Conservation (phyloP, 2,797 vertebrate genomes). For the Phoxinus dragarum region DNA sequence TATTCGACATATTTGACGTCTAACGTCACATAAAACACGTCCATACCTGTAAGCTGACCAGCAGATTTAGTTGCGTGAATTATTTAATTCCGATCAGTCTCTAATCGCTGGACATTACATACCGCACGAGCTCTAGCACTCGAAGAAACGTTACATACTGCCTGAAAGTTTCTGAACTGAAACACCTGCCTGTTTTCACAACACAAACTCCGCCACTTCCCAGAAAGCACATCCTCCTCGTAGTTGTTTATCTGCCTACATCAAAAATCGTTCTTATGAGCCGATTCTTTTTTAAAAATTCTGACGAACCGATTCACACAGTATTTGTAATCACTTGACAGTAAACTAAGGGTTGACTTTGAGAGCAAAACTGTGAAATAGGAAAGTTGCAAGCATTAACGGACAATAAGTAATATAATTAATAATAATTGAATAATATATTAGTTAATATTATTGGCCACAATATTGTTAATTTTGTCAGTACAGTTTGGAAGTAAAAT, state of each 20-base stretch:
- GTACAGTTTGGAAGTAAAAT: neutral
- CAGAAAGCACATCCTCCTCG: constrained; percentile 4
- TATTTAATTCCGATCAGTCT: neutral
- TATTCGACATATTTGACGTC: neutral
- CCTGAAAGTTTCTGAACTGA: neutral
- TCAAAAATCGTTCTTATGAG: neutral
- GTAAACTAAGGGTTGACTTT: neutral
- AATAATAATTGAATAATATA: neutral
- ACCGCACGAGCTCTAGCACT: neutral
- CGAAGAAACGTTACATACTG: neutral
- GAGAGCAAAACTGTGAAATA: neutral
- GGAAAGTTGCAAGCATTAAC: neutral
- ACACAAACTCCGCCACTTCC: constrained; percentile 22
- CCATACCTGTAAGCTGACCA: constrained; percentile 8
- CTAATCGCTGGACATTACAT: neutral
- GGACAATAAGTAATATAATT: neutral
- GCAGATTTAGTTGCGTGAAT: neutral
- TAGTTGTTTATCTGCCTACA: neutral
- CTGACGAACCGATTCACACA: neutral
- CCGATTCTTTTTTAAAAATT: neutral
- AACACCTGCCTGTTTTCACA: constrained; percentile 23
- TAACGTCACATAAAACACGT: neutral
- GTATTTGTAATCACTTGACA: neutral
- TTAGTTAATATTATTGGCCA: neutral
- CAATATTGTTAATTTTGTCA: neutral